These are phyloP conservation scores for Pseudorhiza aurosa DNA, from an alignment of 30 jellyfish, hydroid and myxozoan species.

Conservation along the genomic window DNA sequence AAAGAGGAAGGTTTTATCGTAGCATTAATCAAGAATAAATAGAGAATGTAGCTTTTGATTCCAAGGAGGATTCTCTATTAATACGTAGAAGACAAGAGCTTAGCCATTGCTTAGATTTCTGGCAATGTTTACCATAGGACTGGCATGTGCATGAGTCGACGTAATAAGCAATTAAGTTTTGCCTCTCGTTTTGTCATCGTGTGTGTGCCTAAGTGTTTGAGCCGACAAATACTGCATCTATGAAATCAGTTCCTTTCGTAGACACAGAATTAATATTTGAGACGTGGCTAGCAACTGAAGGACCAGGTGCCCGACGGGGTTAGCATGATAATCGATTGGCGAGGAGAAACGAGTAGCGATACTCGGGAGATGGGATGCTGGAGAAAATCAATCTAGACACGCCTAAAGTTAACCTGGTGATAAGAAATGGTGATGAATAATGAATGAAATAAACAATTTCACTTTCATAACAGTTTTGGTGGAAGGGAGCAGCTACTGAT, in stretches of 20 bases:
- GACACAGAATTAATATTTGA: slow-evolving; percentile 6
- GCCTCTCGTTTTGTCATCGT: slow-evolving; percentile 1
- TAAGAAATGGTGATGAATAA: too few species aligned
- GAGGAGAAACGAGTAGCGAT: too few species aligned
- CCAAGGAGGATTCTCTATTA: neutral
- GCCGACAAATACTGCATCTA: neutral
- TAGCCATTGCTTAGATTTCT: neutral
- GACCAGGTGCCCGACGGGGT: slow-evolving; percentile 28
- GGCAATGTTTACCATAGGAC: neutral
- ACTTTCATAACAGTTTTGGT: too few species aligned
- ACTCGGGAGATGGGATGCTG: too few species aligned
- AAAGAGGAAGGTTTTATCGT: neutral
- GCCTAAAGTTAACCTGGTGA: too few species aligned
- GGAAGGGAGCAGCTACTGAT: too few species aligned
- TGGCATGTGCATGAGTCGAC: neutral
- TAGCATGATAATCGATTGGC: too few species aligned
- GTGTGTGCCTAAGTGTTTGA: neutral
- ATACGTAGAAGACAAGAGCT: slow-evolving; percentile 4
- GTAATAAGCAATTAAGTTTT: neutral
- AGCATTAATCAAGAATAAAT: neutral
- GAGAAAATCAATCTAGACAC: too few species aligned
- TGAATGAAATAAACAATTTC: too few species aligned
- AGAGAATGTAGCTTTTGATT: neutral
- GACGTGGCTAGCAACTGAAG: neutral
- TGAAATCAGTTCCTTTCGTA: neutral